These are phyloP conservation scores for Empis livida DNA, from an alignment of 2,888 invertebrate species.

Conservation along the genomic window DNA sequence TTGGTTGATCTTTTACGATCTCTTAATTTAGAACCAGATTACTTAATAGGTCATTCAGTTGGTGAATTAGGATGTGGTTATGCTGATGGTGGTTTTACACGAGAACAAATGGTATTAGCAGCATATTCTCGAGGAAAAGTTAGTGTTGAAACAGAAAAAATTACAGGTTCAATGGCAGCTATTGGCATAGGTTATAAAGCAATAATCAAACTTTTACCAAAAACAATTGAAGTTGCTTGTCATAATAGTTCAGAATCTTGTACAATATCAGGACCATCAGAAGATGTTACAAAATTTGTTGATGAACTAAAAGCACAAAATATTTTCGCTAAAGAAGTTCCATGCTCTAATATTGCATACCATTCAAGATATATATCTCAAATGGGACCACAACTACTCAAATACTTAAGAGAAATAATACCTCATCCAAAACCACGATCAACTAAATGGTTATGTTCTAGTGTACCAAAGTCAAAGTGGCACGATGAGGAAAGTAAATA, in stretches of 20 bases:
- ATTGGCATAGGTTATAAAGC: slow-evolving; percentile 53
- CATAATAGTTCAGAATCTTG: slow-evolving; percentile 74
- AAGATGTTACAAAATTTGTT: slow-evolving; percentile 50
- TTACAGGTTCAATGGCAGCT: slow-evolving; percentile 75
- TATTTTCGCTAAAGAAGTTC: slow-evolving; percentile 67
- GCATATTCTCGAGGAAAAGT: slow-evolving; percentile 71
- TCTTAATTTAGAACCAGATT: slow-evolving; percentile 51
- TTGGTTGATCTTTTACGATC: slow-evolving; percentile 46
- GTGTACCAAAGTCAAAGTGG: slow-evolving; percentile 59
- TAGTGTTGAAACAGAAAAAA: slow-evolving; percentile 53
- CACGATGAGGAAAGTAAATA: slow-evolving; percentile 45
- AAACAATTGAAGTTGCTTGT: slow-evolving; percentile 69
- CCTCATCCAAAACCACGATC: slow-evolving; percentile 52
- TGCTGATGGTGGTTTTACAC: slow-evolving; percentile 79
- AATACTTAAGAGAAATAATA: slow-evolving; percentile 50
- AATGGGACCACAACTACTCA: slow-evolving; percentile 48
- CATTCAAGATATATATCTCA: slow-evolving; percentile 69
- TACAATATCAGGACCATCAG: slow-evolving; percentile 76
- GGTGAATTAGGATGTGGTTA: slow-evolving; percentile 92
- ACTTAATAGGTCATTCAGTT: slow-evolving; percentile 75
- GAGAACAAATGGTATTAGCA: slow-evolving; percentile 71
- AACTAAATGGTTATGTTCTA: slow-evolving; percentile 70
- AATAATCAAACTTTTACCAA: slow-evolving; percentile 47
- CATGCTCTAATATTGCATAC: slow-evolving; percentile 75
- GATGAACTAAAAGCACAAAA: slow-evolving; percentile 50